Evolutionary conservation across 1,140 invertebrate genomes (phyloP), one percentile per base, ranked within the genome.

Genomic region (Drosophila parabipectinata): DNA sequence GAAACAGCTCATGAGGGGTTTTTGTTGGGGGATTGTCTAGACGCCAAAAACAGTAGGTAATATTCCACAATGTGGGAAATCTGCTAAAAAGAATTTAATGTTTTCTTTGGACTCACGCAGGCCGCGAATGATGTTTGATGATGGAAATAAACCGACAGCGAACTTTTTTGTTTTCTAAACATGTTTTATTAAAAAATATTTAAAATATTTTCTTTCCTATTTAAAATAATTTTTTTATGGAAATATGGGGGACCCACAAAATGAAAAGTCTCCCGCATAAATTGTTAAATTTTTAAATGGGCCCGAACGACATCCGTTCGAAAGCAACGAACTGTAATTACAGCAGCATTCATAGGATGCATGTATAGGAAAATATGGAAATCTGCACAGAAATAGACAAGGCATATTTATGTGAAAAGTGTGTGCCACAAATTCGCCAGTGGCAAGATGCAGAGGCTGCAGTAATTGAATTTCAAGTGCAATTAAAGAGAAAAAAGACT

Each of bases 381-480:
- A 56, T 69, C 44, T 55, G 41, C 45, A 39, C 63, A 39, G 34
- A 68, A 69, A 69, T 69, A 68, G 63, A 56, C 41, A 69, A 32
- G 41, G 8, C 15, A 12, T 55, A 48, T 39, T 67, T 56, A 56
- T 67, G 66, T 37, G 34, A 54, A 54, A 28, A 37, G 30, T 28
- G 21, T 67, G 30, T 66, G 51, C 63, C 64, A 48, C 63, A 56
- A 56, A 68, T 69, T 55, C 30, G 66, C 50, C 66, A 67, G 50
- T 50, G 66, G 59, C 37, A 14, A n/a, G 28, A 32, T 4, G 32
- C 28, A 10, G 39, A 15, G 47, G 47, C 28, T 26, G 39, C 10
- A 28, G 24, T 55, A 69, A 47, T 69, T 15, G 44, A 69, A 24
- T 68, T 69, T 69, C 66, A 68, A 69, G 66, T 69, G 66, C 63